phyloP scores from a whole-genome alignment of 2,888 invertebrate species.

The Vanessa cardui region DNA sequence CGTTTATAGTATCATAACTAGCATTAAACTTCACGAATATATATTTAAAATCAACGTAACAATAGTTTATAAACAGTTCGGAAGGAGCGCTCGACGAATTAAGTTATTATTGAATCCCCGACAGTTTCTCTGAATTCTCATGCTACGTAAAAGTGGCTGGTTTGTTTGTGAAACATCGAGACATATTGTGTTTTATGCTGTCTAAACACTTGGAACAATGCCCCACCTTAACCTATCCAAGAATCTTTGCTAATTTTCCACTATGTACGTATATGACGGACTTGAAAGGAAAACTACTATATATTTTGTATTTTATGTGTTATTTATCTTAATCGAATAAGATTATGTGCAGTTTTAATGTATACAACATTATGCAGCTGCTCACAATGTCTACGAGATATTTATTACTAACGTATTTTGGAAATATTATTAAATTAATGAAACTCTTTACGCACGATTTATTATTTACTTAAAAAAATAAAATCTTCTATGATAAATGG shows the following conservation, averaged over 20 bases:
- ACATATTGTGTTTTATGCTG: constrained; percentile 59
- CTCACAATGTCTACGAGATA: too few species aligned
- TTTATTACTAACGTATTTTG: too few species aligned
- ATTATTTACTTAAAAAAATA: too few species aligned
- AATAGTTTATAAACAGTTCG: too few species aligned
- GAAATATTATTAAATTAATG: too few species aligned
- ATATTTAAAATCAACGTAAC: not conserved
- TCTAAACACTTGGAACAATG: constrained; percentile 55
- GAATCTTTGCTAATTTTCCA: constrained; percentile 20
- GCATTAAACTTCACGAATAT: too few species aligned
- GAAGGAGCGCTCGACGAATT: not conserved
- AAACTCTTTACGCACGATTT: too few species aligned
- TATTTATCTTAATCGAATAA: not conserved
- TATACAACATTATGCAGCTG: too few species aligned
- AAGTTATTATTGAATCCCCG: not conserved
- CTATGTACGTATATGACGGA: not conserved
- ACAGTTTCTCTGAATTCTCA: constrained; percentile 58
- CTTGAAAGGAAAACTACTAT: not conserved
- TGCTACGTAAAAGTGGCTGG: constrained; percentile 46
- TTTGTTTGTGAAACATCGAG: constrained; percentile 69
- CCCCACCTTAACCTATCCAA: constrained; percentile 39
- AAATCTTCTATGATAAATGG: too few species aligned
- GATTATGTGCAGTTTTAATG: not conserved
- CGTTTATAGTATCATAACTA: too few species aligned
- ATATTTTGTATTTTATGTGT: not conserved